Conservation (phyloP, 2,113 vertebrate genomes). For the Caranx ignobilis region DNA sequence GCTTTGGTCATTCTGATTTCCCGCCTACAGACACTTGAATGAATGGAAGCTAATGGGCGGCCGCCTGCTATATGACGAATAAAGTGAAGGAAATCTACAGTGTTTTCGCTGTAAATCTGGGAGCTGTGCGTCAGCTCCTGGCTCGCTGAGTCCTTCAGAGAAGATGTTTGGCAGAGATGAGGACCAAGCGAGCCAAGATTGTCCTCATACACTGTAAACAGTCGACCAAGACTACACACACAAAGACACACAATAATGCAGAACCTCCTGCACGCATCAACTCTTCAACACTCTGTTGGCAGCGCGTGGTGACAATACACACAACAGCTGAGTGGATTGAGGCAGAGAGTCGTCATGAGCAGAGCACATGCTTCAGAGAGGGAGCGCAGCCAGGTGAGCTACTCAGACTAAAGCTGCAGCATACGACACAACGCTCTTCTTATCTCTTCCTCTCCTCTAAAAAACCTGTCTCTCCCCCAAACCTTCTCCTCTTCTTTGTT, state of each 20-base stretch:
- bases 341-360: conserved; percentile 27
- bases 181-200: background rate
- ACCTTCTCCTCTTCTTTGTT: background rate
- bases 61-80: background rate
- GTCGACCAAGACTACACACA: conserved; percentile 1
- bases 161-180: conserved; percentile 17
- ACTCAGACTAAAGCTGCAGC: background rate
- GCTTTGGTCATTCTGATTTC: background rate
- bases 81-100: conserved; percentile 5
- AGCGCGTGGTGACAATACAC: background rate
- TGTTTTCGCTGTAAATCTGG: background rate
- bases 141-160: conserved; percentile 10
- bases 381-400: conserved; percentile 2
- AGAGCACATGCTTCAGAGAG: conserved; percentile 23
- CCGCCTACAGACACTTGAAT: background rate
- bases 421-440: background rate
- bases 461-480: background rate
- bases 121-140: conserved; percentile 11
- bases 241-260: background rate
- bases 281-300: background rate
- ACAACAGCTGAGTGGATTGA: conserved; percentile 13
- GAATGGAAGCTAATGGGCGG: background rate
- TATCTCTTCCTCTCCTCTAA: background rate
- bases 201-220: conserved; percentile 38
- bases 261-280: background rate